A percentile compares a stretch with the other conserved stretches of the same genome.
Conservation (phyloP, 2,113 vertebrate genomes). For the Ctenodactylus gundi region DNA sequence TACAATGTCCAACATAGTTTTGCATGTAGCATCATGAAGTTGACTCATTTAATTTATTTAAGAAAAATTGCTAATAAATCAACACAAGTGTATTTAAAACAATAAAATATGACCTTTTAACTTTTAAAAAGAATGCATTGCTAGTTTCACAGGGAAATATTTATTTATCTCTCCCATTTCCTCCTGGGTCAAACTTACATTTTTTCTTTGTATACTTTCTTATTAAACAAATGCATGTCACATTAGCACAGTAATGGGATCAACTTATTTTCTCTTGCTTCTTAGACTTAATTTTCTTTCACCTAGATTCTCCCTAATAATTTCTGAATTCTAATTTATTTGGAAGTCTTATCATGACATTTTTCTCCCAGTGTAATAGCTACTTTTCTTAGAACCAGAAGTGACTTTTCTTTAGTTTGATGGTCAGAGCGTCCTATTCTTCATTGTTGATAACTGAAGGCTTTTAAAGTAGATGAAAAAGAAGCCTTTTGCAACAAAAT, state of each 20-base stretch:
- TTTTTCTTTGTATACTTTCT: neutral
- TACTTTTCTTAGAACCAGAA: neutral
- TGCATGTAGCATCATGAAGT: neutral
- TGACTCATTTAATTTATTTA: constrained; percentile 55
- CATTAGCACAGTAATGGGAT: neutral
- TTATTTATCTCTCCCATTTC: neutral
- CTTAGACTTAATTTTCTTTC: neutral
- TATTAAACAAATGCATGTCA: neutral
- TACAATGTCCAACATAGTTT: neutral
- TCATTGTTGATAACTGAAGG: neutral
- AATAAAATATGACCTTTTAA: constrained; percentile 24
- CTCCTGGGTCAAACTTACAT: neutral
- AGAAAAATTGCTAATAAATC: constrained; percentile 52
- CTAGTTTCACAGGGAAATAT: neutral
- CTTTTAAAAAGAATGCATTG: constrained; percentile 53
- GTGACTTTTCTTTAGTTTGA: neutral
- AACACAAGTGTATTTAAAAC: constrained; percentile 36
- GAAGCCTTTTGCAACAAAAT: neutral
- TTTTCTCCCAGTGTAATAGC: neutral
- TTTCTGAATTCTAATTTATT: neutral
- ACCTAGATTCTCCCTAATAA: neutral
- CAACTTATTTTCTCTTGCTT: neutral
- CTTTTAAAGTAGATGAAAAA: constrained; percentile 38
- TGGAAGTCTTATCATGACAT: neutral
- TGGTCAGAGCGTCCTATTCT: neutral